These are phyloP conservation scores for Lasioglossum lativentre DNA, from an alignment of 2,888 invertebrate genomes.

Conservation along the genomic window DNA sequence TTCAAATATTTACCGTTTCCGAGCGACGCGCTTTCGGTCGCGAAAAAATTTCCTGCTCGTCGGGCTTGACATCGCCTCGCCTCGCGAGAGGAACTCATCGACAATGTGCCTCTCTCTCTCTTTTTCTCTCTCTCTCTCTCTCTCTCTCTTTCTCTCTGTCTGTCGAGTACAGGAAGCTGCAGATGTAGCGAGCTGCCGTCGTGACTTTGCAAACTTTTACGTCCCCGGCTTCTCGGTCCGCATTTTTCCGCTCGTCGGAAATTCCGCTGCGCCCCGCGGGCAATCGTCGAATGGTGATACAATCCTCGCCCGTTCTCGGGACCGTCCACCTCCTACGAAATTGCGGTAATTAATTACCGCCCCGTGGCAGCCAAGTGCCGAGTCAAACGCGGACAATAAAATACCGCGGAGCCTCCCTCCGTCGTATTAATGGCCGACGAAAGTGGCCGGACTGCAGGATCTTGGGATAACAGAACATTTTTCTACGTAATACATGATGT, in stretches of 20 bases:
- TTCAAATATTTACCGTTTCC: constrained; percentile 19
- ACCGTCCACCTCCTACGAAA: constrained; percentile 17
- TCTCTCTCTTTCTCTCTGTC: background rate
- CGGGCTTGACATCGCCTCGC: background rate
- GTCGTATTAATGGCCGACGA: no score
- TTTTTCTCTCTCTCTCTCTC: background rate
- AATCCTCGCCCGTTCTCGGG: background rate
- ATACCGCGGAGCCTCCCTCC: constrained; percentile 19
- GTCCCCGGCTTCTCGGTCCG: background rate
- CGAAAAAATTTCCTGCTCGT: background rate
- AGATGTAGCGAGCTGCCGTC: background rate
- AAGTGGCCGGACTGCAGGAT: no score
- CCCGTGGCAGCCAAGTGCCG: background rate
- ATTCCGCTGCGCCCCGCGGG: background rate
- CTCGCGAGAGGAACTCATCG: background rate
- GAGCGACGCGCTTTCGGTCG: background rate
- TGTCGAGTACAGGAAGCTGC: background rate
- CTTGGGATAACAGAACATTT: no score
- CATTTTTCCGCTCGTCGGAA: background rate
- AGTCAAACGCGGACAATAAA: constrained; percentile 27
- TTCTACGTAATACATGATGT: no score
- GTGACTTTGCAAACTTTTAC: constrained; percentile 3
- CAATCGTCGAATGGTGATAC: background rate
- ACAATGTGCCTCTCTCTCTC: background rate
- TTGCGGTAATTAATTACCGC: constrained; percentile 44